Evolutionary conservation across 2,113 vertebrate species (phyloP).

Genomic region (Mugil cephalus): DNA sequence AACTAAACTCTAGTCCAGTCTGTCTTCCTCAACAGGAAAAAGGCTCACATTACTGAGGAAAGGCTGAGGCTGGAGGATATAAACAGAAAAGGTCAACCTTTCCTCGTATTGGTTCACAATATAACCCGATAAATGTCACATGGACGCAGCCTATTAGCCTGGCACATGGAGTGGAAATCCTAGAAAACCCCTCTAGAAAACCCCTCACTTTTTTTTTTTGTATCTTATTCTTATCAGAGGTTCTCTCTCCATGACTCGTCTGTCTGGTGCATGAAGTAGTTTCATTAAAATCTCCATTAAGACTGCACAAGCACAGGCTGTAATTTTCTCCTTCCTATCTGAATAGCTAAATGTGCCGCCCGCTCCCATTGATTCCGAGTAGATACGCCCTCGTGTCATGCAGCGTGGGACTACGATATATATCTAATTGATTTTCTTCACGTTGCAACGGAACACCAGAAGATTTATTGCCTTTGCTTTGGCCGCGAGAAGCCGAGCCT

Average conservation of each 20-base stretch:
- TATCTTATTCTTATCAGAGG: not conserved
- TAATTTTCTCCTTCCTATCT: not conserved
- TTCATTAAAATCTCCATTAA: not conserved
- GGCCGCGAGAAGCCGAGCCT: constrained; percentile 35
- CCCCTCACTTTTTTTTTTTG: no score
- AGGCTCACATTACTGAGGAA: no score
- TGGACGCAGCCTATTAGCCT: no score
- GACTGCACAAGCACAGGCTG: not conserved
- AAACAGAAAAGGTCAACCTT: no score
- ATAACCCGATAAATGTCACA: no score
- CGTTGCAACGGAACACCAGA: constrained; percentile 23
- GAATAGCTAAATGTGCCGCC: not conserved
- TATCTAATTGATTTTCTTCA: constrained; percentile 41
- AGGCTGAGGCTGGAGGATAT: no score
- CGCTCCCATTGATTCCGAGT: constrained; percentile 5
- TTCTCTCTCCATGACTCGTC: not conserved
- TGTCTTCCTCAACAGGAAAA: no score
- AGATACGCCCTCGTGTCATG: not conserved
- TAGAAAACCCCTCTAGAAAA: not conserved
- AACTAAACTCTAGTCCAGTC: no score
- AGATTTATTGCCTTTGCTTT: constrained; percentile 49
- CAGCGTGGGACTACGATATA: constrained; percentile 13
- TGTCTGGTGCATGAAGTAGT: not conserved
- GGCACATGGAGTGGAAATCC: not conserved
- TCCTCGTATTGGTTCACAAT: no score